Base-by-base conservation (phyloP, 2,888 invertebrate species). In the Cerceris rybyensis region DNA sequence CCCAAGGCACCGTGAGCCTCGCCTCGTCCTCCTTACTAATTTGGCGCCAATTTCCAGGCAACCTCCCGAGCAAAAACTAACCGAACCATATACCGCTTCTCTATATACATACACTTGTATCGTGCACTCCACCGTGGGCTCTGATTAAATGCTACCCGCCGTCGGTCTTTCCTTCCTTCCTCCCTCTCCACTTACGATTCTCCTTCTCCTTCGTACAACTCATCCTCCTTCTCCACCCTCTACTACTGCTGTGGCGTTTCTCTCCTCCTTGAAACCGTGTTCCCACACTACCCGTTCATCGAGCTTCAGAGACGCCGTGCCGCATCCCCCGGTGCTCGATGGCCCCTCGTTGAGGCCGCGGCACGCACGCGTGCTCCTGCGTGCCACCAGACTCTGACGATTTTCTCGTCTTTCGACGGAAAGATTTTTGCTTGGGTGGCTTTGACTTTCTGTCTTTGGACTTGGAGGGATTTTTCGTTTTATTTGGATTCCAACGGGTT, bases 1-100 rank as follows among this genome's bases (percentile, higher is more conserved):
- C 90, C 90, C 88, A 87, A 89, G 90, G 89, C 89, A 86, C 80
- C 86, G 82, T 81, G 86, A 84, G 86, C 87, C 89, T 88, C 88
- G 88, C 89, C 89, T 89, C 88, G 90, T 90, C 90, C 89, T 92
- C 91, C 92, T 92, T 91, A 92, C 92, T 92, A 92, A 92, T 92
- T 92, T 92, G 92, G 92, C 92, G 91, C 92, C 92, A 92, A 92
- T 92, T 92, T 92, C 91, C 92, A 92, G 84, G 88, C 91, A 91
- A 91, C 92, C 91, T 90, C 91, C 90, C 90, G 88, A 86, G 92
- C 91, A 92, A 92, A 92, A 92, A 92, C 91, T 91, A 91, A 92
- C 91, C 92, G 91, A 90, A 90, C 91, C 92, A 90, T 91, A 90
- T 90, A 85, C 85, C 83, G 80, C 74, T 66, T 74, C 75, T 74